Conservation (phyloP, 2,888 invertebrate genomes). For the Litoditis marina region DNA sequence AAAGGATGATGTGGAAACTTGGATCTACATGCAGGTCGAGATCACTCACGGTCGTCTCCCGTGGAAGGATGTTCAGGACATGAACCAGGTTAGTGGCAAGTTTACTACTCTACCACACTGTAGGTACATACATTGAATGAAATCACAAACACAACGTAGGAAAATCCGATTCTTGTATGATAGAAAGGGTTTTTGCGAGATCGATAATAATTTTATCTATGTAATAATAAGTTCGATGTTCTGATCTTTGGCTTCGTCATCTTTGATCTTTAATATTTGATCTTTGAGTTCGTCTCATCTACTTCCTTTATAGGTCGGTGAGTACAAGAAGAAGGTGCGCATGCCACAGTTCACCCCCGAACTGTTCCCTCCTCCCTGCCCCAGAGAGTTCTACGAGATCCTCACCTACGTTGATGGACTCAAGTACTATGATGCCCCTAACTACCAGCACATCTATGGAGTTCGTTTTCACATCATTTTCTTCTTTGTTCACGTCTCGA, state of each 20-base stretch:
- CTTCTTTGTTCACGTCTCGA: background rate
- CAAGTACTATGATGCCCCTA: conserved; percentile 56
- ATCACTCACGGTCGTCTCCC: conserved; percentile 42
- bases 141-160: too few species aligned
- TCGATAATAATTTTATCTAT: too few species aligned
- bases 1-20: conserved; percentile 43
- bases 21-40: conserved; percentile 46
- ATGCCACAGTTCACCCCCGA: conserved; percentile 30
- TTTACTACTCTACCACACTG: too few species aligned
- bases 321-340: conserved; percentile 45
- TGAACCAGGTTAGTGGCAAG: conserved; percentile 20
- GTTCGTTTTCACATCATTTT: too few species aligned
- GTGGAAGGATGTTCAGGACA: conserved; percentile 47
- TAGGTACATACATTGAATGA: too few species aligned
- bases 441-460: conserved; percentile 47
- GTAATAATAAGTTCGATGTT: too few species aligned
- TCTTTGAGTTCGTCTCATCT: background rate
- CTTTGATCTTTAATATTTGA: background rate
- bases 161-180: too few species aligned
- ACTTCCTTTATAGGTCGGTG: conserved; percentile 36
- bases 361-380: conserved; percentile 22
- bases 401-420: conserved; percentile 32
- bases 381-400: conserved; percentile 14
- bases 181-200: too few species aligned
- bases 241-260: background rate